These are phyloP conservation scores for Haemorhous mexicanus DNA, from an alignment of 2,113 vertebrate genomes.

Conservation along the genomic window DNA sequence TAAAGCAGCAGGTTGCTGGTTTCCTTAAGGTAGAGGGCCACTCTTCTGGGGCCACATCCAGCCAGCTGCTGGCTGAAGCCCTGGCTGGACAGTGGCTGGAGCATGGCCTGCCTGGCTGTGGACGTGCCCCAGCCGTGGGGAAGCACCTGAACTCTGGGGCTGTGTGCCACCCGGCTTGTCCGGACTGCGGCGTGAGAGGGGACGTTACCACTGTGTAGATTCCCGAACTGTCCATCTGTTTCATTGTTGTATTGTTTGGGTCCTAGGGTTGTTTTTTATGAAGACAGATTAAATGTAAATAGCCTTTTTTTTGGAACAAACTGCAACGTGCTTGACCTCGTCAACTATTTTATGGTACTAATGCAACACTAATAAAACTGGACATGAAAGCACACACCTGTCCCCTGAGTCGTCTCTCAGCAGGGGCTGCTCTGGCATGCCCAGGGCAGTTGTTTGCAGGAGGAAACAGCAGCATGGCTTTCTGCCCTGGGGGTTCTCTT, in stretches of 20 bases:
- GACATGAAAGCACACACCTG: slow-evolving; percentile 59
- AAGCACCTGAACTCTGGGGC: background rate
- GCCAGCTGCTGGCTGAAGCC: background rate
- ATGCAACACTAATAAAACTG: slow-evolving; percentile 74
- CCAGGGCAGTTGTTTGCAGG: background rate
- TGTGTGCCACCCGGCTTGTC: background rate
- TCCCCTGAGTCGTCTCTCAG: slow-evolving; percentile 12
- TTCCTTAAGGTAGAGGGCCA: background rate
- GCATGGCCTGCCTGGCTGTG: accelerated
- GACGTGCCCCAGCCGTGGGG: accelerated
- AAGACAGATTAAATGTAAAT: slow-evolving; percentile 63
- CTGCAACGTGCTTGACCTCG: slow-evolving; percentile 51
- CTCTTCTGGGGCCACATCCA: background rate
- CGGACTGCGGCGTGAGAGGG: accelerated
- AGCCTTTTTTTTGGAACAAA: slow-evolving; percentile 58
- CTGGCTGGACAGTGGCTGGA: background rate
- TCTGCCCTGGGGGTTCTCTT: accelerated
- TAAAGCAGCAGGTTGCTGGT: background rate
- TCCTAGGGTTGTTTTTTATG: slow-evolving; percentile 40
- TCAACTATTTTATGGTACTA: slow-evolving; percentile 73
- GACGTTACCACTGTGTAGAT: slow-evolving; percentile 6
- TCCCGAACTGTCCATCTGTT: slow-evolving; percentile 46
- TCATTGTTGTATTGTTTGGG: slow-evolving; percentile 52
- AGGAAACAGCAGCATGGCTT: background rate
- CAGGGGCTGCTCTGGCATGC: background rate